These are phyloP conservation scores for Agrotis puta DNA, from an alignment of 2,888 invertebrate species.

Conservation along the genomic window DNA sequence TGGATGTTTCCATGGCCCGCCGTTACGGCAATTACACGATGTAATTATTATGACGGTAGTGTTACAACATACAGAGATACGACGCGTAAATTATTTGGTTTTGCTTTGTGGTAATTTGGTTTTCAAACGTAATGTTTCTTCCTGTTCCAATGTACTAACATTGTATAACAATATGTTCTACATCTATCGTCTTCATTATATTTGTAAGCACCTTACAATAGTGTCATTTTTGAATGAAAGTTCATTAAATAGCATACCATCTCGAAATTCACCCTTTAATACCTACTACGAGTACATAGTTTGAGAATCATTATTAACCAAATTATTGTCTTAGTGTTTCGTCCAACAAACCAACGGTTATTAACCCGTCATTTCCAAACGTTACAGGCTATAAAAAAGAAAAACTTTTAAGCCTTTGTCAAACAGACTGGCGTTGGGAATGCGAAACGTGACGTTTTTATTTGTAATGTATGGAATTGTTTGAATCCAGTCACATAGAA, in stretches of 20 bases:
- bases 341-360: not conserved
- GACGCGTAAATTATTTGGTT: slow-evolving; percentile 4
- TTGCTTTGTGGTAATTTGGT: not conserved
- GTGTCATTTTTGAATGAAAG: too few species aligned
- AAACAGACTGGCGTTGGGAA: too few species aligned
- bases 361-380: too few species aligned
- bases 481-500: too few species aligned
- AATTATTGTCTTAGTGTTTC: not conserved
- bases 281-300: not conserved
- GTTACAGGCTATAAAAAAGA: too few species aligned
- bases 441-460: too few species aligned
- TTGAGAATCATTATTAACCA: not conserved
- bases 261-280: too few species aligned
- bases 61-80: slow-evolving; percentile 43
- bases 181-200: not conserved
- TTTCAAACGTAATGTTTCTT: not conserved
- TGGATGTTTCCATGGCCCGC: slow-evolving; percentile 60
- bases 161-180: not conserved
- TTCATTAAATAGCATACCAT: too few species aligned
- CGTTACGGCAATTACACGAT: slow-evolving; percentile 63
- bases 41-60: slow-evolving; percentile 61
- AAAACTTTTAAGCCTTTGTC: too few species aligned
- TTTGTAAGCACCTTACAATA: too few species aligned
- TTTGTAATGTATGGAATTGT: too few species aligned
- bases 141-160: not conserved